These are phyloP conservation scores for Porites evermanni DNA, from an alignment of 92 coral and sea anemone species.

Conservation along the genomic window DNA sequence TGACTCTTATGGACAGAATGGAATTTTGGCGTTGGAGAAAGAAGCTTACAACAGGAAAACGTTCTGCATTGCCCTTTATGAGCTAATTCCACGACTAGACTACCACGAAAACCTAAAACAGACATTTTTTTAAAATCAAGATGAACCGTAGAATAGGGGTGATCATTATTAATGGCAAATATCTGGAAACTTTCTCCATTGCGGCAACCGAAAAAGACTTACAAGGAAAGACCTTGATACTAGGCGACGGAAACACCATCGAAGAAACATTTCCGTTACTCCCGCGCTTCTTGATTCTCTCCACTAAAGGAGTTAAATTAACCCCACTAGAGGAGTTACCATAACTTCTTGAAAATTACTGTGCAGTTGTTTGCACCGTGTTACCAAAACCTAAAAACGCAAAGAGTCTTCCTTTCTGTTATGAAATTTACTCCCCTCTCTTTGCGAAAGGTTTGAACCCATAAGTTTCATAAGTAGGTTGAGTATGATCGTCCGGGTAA, in stretches of 20 bases:
- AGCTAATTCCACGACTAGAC: not conserved
- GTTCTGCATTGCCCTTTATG: not conserved
- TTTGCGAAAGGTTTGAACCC: slow-evolving; percentile 19
- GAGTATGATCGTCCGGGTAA: no score
- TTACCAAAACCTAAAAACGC: slow-evolving; percentile 38
- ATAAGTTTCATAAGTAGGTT: no score
- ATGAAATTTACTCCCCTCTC: slow-evolving; percentile 35
- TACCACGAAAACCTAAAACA: not conserved
- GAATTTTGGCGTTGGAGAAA: not conserved
- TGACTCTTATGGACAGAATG: not conserved
- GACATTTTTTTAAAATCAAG: not conserved
- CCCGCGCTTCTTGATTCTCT: not conserved
- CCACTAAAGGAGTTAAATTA: no score
- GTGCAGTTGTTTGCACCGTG: slow-evolving; percentile 19
- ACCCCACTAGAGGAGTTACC: no score
- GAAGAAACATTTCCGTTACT: no score
- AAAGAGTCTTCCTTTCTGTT: slow-evolving; percentile 26
- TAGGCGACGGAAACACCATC: not conserved
- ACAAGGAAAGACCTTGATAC: not conserved
- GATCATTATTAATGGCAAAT: not conserved
- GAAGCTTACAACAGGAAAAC: not conserved
- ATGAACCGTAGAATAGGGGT: not conserved
- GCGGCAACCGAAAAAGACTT: not conserved
- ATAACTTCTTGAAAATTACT: no score
- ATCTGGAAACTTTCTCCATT: not conserved